These are phyloP conservation scores for Aphelenchoides bicaudatus DNA, from an alignment of 2,888 invertebrate species.

Conservation along the genomic window DNA sequence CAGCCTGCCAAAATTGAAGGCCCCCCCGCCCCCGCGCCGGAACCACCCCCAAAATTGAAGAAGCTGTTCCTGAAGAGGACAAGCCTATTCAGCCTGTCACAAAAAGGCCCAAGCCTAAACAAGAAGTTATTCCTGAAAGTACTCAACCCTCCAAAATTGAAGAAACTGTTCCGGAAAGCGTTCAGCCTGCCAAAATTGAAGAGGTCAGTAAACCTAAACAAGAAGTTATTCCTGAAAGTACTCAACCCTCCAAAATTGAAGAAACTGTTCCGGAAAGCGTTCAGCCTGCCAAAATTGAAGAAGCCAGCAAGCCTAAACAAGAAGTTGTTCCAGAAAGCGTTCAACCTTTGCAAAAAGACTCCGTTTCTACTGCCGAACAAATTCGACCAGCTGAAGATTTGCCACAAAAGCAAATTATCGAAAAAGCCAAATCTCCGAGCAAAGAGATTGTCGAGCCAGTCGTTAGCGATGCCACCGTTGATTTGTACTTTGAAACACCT, in stretches of 20 bases:
- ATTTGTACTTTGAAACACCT: not conserved
- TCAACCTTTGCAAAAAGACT: constrained; percentile 13
- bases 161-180: not conserved
- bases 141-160: not conserved
- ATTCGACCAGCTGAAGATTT: not conserved
- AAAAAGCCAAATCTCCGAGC: no score
- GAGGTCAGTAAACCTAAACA: no score
- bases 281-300: not conserved
- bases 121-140: not conserved
- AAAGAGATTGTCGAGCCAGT: no score
- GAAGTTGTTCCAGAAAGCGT: not conserved
- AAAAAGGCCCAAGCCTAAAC: constrained; percentile 18
- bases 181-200: not conserved
- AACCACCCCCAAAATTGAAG: not conserved
- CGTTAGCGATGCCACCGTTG: no score
- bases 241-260: constrained; percentile 8
- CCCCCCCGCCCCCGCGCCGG: no score
- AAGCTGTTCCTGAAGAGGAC: constrained; percentile 2
- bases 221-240: constrained; percentile 1
- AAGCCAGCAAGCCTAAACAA: no score
- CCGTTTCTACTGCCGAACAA: constrained; percentile 16
- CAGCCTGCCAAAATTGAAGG: no score
- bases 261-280: not conserved
- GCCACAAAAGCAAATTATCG: not conserved
- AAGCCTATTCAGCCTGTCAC: constrained; percentile 13